Percentiles rank a stretch among this genome's conserved stretches.
These are phyloP conservation scores for Phymanthus crucifer DNA, from an alignment of 92 coral and sea anemone genomes.

Conservation along the genomic window DNA sequence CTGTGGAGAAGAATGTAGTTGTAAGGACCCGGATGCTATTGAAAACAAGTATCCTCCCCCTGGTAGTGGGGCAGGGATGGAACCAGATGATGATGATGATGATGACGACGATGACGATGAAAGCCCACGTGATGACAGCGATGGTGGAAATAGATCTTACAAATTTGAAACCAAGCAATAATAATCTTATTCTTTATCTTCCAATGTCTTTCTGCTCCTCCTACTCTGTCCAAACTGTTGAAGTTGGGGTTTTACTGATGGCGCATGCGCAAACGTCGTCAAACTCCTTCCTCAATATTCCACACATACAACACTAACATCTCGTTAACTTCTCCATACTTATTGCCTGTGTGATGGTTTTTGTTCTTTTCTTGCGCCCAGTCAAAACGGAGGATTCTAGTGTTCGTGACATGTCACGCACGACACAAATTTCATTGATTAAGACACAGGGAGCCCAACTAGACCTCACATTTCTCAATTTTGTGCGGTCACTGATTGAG, in stretches of 20 bases:
- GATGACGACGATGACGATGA: constrained; percentile 45
- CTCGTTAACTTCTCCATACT: neutral
- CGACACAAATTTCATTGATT: neutral
- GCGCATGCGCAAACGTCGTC: neutral
- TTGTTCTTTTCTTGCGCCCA: neutral
- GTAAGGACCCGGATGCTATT: constrained; percentile 71
- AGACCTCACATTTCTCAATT: too few species aligned
- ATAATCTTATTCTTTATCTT: neutral
- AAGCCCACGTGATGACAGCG: neutral
- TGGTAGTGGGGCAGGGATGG: constrained; percentile 27
- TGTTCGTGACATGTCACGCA: neutral
- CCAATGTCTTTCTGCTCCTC: neutral
- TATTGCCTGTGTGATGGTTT: neutral
- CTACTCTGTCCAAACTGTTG: neutral
- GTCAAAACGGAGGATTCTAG: neutral
- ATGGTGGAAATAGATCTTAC: constrained; percentile 6
- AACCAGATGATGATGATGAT: constrained; percentile 52
- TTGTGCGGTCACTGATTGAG: neutral
- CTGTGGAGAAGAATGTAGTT: constrained; percentile 45
- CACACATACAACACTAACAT: neutral
- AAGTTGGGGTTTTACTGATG: neutral
- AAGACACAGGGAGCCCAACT: neutral
- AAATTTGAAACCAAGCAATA: constrained; percentile 21
- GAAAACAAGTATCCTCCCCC: constrained; percentile 40
- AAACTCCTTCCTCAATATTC: neutral